Conservation (phyloP, 2,797 vertebrate species). For the Platyrinchus mystaceus region DNA sequence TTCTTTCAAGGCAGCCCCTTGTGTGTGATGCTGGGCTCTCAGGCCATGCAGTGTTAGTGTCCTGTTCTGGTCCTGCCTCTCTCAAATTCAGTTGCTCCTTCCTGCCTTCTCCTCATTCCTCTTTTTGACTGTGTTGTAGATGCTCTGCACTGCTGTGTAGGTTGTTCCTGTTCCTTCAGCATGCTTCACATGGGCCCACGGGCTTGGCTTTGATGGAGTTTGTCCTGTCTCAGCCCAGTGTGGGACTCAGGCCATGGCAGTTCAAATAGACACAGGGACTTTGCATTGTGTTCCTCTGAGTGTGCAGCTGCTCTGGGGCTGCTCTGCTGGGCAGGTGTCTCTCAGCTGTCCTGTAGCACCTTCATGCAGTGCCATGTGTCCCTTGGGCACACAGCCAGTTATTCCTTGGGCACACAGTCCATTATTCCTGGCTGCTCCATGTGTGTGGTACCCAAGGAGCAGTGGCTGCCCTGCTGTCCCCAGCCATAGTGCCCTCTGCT, state of each 20-base stretch:
- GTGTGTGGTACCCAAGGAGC: fast-evolving
- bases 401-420: neutral
- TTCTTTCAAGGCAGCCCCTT: constrained; percentile 70
- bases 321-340: neutral
- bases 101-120: neutral
- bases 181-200: fast-evolving
- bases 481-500: neutral
- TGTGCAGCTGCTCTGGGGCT: neutral
- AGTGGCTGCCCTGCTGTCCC: neutral
- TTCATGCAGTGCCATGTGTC: neutral
- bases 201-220: neutral
- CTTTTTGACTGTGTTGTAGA: neutral
- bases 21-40: constrained; percentile 44
- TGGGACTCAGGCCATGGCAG: fast-evolving
- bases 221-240: neutral
- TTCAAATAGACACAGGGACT: fast-evolving
- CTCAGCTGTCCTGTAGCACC: neutral
- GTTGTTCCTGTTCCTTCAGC: neutral
- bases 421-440: neutral
- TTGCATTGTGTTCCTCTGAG: fast-evolving
- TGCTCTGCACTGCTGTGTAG: neutral
- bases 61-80: neutral
- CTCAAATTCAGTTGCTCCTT: neutral
- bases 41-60: neutral
- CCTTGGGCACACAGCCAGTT: neutral